Evolutionary conservation across 2,888 invertebrate species (phyloP).

Genomic region (Argyresthia goedartella): DNA sequence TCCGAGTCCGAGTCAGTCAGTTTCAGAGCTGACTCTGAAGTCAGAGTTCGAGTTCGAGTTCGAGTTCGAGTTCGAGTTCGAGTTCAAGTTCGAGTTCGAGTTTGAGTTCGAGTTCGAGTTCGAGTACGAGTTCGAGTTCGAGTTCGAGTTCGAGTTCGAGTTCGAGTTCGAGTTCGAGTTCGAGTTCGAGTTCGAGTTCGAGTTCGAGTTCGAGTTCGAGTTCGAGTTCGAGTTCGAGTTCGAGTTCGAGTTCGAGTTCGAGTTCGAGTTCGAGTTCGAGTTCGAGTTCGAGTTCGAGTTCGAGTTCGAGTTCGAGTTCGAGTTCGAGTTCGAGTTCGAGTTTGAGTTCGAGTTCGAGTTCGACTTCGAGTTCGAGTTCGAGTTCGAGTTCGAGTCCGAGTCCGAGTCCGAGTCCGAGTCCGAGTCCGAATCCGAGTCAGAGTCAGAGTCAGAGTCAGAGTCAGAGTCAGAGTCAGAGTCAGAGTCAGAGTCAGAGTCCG

Average conservation of each 20-base stretch:
- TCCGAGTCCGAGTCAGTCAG: not conserved
- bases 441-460: not conserved
- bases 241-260: not conserved
- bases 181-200: not conserved
- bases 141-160: not conserved
- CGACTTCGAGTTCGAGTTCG: not conserved
- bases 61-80: not conserved
- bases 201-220: not conserved
- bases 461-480: not conserved
- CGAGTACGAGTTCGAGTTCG: not conserved
- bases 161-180: not conserved
- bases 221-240: not conserved
- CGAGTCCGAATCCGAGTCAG: not conserved
- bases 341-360: not conserved
- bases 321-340: not conserved
- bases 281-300: not conserved
- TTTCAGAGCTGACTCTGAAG: too few relatives aligned
- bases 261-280: not conserved
- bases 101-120: not conserved
- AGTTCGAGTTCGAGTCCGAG: not conserved
- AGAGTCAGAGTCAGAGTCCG: not conserved
- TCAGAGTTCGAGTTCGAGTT: not conserved
- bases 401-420: not conserved
- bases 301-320: not conserved
- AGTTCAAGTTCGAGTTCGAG: not conserved